Evolutionary conservation across 2,113 vertebrate species (phyloP), one percentile per base, ranked within the genome.

Genomic region (Octodon degus): DNA sequence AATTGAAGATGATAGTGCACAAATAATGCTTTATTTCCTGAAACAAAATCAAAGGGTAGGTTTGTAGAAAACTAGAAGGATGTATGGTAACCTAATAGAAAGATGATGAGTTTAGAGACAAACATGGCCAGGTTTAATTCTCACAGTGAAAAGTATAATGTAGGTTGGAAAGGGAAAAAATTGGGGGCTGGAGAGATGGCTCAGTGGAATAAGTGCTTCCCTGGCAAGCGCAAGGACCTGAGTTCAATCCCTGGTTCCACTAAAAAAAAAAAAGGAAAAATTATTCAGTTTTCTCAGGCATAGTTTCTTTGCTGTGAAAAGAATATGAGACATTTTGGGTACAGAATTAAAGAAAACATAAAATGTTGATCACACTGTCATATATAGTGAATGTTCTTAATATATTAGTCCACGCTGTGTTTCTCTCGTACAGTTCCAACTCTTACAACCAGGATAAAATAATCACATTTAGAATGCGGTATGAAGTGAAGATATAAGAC

Each of bases 81-180:
- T 13, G 0, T 2, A 0, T 9, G 13, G 6, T 24, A 10, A 65
- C 43, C 30, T 70, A 4, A 4, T 0, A 5, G 32, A 40, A 89
- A 81, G 34, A 68, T 40, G 47, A 86, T 16, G 25, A 43, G 2
- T 81, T 76, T 25, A n/a, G 27, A 83, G 76, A 80, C 20, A 90
- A 53, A 25, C 25, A 8, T 11, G 5, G 30, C 0, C 7, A 40
- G 9, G 2, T 53, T 79, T 72, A 50, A 72, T 65, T 30, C 34
- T 65, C 19, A 55, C 34, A 5, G 6, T 2, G 1, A 55, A 76
- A 89, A 79, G 19, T 50, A 58, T 25, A 1, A 58, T 37, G 16
- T 17, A 50, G 16, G 20, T 65, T n/a, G 13, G 74, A 60, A 53
- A 79, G 16, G 20, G 79, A 16, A 5, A 86, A 58, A 12, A n/a